Evolutionary conservation across 2,113 vertebrate species (phyloP).

Genomic region (Silurus glanis): DNA sequence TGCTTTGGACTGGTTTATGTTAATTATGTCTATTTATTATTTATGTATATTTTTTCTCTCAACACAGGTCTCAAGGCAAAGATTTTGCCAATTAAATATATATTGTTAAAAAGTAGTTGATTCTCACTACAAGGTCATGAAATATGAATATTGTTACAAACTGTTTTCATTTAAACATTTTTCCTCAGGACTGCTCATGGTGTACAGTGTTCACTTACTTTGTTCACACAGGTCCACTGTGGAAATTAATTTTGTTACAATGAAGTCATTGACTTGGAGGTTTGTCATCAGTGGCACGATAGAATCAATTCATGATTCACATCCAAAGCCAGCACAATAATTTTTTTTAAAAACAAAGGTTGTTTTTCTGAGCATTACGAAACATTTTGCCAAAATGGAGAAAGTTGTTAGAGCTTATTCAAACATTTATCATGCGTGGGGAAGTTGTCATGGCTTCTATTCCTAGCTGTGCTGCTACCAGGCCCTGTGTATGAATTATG

Average conservation of each 20-base stretch:
- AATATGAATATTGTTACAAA: conserved; percentile 16
- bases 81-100: not conserved
- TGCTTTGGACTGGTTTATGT: not conserved
- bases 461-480: conserved; percentile 48
- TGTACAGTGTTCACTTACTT: conserved; percentile 24
- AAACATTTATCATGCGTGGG: conserved; percentile 57
- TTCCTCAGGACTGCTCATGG: conserved; percentile 25
- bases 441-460: conserved; percentile 60
- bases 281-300: not conserved
- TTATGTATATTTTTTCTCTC: not conserved
- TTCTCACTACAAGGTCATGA: conserved; percentile 20
- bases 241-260: conserved; percentile 4
- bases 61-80: not conserved
- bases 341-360: not conserved
- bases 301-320: not conserved
- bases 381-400: conserved; percentile 34
- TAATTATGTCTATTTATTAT: too few relatives aligned
- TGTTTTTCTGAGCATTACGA: conserved; percentile 12
- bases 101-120: not conserved
- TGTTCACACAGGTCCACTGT: conserved; percentile 16
- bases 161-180: conserved; percentile 27
- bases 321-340: not conserved
- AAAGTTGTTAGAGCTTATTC: conserved; percentile 53
- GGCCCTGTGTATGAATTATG: conserved; percentile 58
- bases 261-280: not conserved